Conservation (phyloP, 2,113 vertebrate species). For the Labeo rohita region DNA sequence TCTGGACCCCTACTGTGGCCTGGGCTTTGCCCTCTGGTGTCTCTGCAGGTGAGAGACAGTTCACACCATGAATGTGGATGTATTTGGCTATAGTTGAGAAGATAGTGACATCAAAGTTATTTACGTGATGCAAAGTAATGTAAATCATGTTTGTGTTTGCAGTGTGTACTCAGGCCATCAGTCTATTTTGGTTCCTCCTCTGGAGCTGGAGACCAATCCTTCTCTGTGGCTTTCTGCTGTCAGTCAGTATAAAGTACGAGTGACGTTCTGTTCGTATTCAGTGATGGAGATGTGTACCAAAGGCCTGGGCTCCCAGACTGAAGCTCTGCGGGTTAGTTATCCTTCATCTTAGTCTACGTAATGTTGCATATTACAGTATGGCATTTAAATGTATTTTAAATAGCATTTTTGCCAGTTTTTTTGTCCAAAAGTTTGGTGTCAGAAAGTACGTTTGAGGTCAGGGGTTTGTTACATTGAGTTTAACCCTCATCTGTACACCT, state of each 20-base stretch:
- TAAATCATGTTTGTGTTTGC: slow-evolving; percentile 42
- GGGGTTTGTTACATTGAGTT: not conserved
- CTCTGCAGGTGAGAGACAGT: slow-evolving; percentile 87
- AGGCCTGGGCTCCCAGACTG: slow-evolving; percentile 89
- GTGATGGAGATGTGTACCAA: slow-evolving; percentile 99
- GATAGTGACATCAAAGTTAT: not conserved
- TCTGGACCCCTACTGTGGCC: slow-evolving; percentile 94
- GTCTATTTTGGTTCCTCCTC: slow-evolving; percentile 92
- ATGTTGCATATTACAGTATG: not conserved
- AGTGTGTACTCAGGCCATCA: slow-evolving; percentile 91
- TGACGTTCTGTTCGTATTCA: slow-evolving; percentile 96
- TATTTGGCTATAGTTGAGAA: too few relatives aligned
- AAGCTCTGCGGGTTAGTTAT: slow-evolving; percentile 83
- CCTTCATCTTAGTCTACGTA: not conserved
- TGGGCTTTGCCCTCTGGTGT: slow-evolving; percentile 97
- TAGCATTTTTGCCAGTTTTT: too few relatives aligned
- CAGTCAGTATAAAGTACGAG: slow-evolving; percentile 93
- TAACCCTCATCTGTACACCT: slow-evolving; percentile 6
- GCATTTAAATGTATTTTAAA: too few relatives aligned
- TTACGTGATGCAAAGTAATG: not conserved
- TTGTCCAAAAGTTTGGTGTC: too few relatives aligned
- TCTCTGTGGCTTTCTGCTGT: slow-evolving; percentile 93
- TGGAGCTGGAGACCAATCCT: slow-evolving; percentile 92
- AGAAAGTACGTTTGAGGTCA: too few relatives aligned
- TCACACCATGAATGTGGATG: not conserved